Percentiles rank a stretch among this genome's conserved stretches.
phyloP scores from a whole-genome alignment of 2,888 invertebrate genomes.

The Aplocera efformata region DNA sequence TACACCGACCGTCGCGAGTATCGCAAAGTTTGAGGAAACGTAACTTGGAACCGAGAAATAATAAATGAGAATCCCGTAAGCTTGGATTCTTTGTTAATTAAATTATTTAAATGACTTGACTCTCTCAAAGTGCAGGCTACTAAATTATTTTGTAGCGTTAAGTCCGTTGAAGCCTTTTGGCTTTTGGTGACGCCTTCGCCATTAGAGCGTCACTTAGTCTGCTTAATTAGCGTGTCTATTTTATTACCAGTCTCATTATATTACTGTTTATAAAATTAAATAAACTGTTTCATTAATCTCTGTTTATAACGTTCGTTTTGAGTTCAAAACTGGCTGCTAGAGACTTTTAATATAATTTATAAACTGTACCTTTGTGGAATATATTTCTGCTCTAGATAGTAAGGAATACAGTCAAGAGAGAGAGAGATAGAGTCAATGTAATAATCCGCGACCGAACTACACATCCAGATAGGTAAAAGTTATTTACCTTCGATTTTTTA shows the following conservation, averaged over 20 bases:
- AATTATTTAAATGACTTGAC: slow-evolving; percentile 60
- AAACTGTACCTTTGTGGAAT: too few species aligned
- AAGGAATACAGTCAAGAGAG: too few species aligned
- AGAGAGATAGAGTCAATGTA: too few species aligned
- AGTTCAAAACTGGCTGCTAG: background rate
- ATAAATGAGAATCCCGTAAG: slow-evolving; percentile 44
- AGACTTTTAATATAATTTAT: background rate
- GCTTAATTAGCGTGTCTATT: slow-evolving; percentile 28
- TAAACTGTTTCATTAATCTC: background rate
- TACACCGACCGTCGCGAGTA: background rate
- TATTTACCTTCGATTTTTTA: too few species aligned
- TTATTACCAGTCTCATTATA: slow-evolving; percentile 3
- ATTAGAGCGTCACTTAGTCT: slow-evolving; percentile 23
- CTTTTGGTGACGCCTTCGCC: slow-evolving; percentile 41
- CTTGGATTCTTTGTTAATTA: slow-evolving; percentile 56
- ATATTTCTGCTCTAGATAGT: too few species aligned
- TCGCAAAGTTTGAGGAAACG: slow-evolving; percentile 31
- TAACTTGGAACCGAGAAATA: slow-evolving; percentile 38
- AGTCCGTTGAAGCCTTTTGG: slow-evolving; percentile 48
- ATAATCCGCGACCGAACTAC: too few species aligned
- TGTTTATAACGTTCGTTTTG: background rate
- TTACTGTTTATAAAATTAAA: background rate
- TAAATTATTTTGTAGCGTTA: slow-evolving; percentile 59
- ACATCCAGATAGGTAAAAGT: too few species aligned
- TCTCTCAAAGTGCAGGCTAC: slow-evolving; percentile 53